A percentile compares a stretch with the other conserved stretches of the same genome.
Evolutionary conservation across 2,113 vertebrate species (phyloP).

Genomic region (Marmota monax): DNA sequence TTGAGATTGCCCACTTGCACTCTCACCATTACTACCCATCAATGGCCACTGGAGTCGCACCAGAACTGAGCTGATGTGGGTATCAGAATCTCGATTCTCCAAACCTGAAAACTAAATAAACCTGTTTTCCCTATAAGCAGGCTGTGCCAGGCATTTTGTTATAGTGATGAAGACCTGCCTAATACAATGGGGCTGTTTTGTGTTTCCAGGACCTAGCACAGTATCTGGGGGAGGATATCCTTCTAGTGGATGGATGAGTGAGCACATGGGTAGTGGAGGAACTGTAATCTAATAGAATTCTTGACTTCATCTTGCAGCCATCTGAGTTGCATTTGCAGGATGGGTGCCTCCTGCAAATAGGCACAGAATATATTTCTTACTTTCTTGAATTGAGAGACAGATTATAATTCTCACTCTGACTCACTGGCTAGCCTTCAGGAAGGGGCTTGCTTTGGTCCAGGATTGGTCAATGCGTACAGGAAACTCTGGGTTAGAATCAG

Average conservation of each 20-base stretch:
- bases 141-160: not conserved
- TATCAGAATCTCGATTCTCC: not conserved
- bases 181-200: not conserved
- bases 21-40: too few relatives aligned
- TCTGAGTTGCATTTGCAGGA: not conserved
- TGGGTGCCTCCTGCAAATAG: fast-evolving
- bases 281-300: not conserved
- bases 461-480: not conserved
- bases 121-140: not conserved
- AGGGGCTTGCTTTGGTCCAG: not conserved
- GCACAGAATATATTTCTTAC: not conserved
- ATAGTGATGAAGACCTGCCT: not conserved
- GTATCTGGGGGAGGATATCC: not conserved
- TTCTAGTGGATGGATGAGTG: not conserved
- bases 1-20: not conserved
- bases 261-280: not conserved
- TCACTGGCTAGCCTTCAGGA: not conserved
- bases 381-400: not conserved
- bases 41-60: too few relatives aligned
- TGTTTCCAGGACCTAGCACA: not conserved
- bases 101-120: not conserved
- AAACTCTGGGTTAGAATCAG: not conserved
- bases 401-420: not conserved
- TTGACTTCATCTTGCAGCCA: not conserved
- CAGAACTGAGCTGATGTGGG: not conserved